phyloP scores from a whole-genome alignment of 2,797 vertebrate species.

The Geotrypetes seraphini region DNA sequence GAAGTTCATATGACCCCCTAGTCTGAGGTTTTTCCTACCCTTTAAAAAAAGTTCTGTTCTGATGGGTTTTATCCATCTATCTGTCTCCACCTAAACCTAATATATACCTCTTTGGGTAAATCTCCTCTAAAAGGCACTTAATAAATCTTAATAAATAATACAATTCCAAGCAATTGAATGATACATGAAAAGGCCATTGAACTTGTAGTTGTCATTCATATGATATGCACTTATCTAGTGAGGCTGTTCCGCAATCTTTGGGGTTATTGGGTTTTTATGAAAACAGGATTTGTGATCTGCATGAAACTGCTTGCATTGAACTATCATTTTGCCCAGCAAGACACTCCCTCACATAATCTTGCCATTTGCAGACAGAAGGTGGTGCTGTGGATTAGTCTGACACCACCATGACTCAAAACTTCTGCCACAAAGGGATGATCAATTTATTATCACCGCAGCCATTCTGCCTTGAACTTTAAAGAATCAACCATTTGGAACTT shows the following conservation, averaged over 20 bases:
- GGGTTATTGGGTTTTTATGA: neutral
- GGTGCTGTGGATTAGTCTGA: conserved; percentile 49
- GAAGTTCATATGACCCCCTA: too few species aligned
- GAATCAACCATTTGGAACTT: conserved; percentile 32
- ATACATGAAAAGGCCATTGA: too few species aligned
- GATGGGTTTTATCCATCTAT: too few species aligned
- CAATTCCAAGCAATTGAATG: too few species aligned
- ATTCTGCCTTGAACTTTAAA: conserved; percentile 23
- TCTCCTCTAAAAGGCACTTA: too few species aligned
- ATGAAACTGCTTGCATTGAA: neutral
- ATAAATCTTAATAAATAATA: too few species aligned
- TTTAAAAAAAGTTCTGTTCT: too few species aligned
- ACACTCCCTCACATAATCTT: neutral
- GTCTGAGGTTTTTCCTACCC: too few species aligned
- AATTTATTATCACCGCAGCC: conserved; percentile 14
- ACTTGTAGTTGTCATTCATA: too few species aligned
- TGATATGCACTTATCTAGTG: neutral
- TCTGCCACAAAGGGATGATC: conserved; percentile 12
- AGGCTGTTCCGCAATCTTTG: conserved; percentile 1
- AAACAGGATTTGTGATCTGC: neutral
- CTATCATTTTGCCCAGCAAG: neutral
- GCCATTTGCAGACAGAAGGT: conserved; percentile 31
- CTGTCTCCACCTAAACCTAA: too few species aligned
- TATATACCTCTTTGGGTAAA: too few species aligned
- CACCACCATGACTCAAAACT: fast-evolving